Percentiles rank a stretch among this genome's conserved stretches.
Evolutionary conservation across 2,797 vertebrate genomes (phyloP).

Genomic region (Karalla daura): DNA sequence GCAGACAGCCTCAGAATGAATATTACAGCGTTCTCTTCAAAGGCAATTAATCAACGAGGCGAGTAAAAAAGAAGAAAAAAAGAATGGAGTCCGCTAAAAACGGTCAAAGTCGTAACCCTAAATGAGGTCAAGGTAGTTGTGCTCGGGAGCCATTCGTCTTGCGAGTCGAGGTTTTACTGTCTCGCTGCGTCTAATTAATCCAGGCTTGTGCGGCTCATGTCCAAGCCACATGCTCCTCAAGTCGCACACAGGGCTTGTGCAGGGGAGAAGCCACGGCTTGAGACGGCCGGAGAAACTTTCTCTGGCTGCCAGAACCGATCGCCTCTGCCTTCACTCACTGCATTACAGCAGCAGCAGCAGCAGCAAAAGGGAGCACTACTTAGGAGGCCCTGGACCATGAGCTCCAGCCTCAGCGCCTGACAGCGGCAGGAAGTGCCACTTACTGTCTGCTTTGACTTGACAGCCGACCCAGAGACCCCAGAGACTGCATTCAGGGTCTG

Average conservation of each 20-base stretch:
- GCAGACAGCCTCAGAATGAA: constrained; percentile 14
- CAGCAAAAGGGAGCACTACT: constrained; percentile 64
- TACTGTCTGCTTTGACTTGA: constrained; percentile 37
- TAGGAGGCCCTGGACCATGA: constrained; percentile 45
- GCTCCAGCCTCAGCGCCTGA: constrained; percentile 56
- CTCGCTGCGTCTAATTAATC: constrained; percentile 78
- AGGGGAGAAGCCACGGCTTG: constrained; percentile 23
- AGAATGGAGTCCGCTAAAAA: constrained; percentile 71
- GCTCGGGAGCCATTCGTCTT: constrained; percentile 68
- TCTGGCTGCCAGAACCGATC: constrained; percentile 61
- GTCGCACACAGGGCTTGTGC: constrained; percentile 17
- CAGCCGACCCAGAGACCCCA: constrained; percentile 39
- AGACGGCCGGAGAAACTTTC: constrained; percentile 41
- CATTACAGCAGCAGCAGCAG: constrained; percentile 49
- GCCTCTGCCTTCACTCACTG: constrained; percentile 56
- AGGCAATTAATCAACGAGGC: constrained; percentile 41
- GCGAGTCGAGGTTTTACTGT: constrained; percentile 62
- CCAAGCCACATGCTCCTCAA: constrained; percentile 41
- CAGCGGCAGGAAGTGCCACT: constrained; percentile 56
- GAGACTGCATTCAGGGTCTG: constrained; percentile 46
- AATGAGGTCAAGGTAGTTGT: constrained; percentile 59
- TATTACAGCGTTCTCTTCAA: constrained; percentile 18
- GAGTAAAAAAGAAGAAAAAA: no score
- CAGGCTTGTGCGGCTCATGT: constrained; percentile 52
- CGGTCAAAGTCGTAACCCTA: constrained; percentile 71